These are phyloP conservation scores for Fundulus diaphanus DNA, from an alignment of 2,797 vertebrate genomes.

Conservation along the genomic window DNA sequence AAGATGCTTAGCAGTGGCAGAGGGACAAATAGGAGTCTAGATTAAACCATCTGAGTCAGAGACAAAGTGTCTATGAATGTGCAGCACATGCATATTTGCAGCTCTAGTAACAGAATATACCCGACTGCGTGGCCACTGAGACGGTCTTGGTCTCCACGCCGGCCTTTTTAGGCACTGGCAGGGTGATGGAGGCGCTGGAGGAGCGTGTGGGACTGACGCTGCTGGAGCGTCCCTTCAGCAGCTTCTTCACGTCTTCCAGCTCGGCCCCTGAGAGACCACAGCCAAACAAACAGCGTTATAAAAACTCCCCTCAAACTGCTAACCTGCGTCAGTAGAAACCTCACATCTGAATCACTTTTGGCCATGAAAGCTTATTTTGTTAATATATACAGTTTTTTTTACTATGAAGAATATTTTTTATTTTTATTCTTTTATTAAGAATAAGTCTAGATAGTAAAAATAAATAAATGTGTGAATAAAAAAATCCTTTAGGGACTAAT, in stretches of 20 bases:
- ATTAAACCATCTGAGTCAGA: conserved; percentile 10
- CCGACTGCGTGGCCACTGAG: conserved; percentile 89
- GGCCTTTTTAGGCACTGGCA: conserved; percentile 92
- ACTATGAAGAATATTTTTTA: background rate
- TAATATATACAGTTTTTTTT: background rate
- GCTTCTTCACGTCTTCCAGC: conserved; percentile 95
- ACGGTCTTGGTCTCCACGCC: conserved; percentile 87
- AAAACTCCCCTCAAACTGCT: background rate
- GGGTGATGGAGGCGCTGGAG: conserved; percentile 82
- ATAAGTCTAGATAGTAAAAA: no score
- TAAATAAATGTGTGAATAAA: background rate
- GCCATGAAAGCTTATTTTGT: background rate
- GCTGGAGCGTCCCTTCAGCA: conserved; percentile 92
- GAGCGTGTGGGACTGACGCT: conserved; percentile 95
- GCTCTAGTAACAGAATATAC: conserved; percentile 66
- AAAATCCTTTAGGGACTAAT: background rate
- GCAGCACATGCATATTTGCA: conserved; percentile 7
- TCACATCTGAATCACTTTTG: background rate
- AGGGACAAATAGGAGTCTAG: background rate
- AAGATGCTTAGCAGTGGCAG: conserved; percentile 1
- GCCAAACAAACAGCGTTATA: background rate
- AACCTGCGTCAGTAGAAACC: background rate
- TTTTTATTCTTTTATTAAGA: background rate
- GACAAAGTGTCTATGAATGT: conserved; percentile 47
- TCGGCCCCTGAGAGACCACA: conserved; percentile 88